Evolutionary conservation across 1,140 invertebrate species (phyloP).

Genomic region (Riptortus pedestris): DNA sequence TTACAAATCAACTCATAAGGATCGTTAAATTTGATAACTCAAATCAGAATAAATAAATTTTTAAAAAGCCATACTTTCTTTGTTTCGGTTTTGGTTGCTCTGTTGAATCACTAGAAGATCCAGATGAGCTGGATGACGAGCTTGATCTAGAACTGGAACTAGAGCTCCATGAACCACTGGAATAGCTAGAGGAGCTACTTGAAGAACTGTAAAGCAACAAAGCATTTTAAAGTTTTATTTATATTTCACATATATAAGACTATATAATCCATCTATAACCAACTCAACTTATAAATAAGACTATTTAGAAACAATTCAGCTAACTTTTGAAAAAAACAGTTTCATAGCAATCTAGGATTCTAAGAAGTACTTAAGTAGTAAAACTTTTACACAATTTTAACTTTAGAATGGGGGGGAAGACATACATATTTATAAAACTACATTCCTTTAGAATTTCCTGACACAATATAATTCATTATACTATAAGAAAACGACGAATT

Average conservation of each 20-base stretch:
- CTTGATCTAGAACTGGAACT: constrained; percentile 55
- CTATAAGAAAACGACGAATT: no score
- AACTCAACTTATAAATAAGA: not conserved
- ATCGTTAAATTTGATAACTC: constrained; percentile 23
- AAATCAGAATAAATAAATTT: constrained; percentile 26
- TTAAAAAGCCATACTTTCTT: constrained; percentile 38
- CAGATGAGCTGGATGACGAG: constrained; percentile 53
- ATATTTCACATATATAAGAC: not conserved
- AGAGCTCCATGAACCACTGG: constrained; percentile 48
- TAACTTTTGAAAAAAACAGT: not conserved
- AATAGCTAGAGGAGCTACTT: constrained; percentile 50
- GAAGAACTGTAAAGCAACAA: constrained; percentile 48
- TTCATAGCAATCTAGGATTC: no score
- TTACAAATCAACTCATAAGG: constrained; percentile 3
- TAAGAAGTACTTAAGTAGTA: no score
- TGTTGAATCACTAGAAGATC: constrained; percentile 44
- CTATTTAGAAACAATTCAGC: not conserved
- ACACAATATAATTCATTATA: no score
- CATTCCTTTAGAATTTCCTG: no score
- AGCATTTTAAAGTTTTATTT: constrained; percentile 15
- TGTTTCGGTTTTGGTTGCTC: constrained; percentile 48
- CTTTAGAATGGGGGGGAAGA: no score
- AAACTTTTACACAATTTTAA: no score
- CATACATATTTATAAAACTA: no score
- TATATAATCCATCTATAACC: not conserved